Base-by-base conservation (phyloP, 2,797 vertebrate species). In the Psittacula derbiana region DNA sequence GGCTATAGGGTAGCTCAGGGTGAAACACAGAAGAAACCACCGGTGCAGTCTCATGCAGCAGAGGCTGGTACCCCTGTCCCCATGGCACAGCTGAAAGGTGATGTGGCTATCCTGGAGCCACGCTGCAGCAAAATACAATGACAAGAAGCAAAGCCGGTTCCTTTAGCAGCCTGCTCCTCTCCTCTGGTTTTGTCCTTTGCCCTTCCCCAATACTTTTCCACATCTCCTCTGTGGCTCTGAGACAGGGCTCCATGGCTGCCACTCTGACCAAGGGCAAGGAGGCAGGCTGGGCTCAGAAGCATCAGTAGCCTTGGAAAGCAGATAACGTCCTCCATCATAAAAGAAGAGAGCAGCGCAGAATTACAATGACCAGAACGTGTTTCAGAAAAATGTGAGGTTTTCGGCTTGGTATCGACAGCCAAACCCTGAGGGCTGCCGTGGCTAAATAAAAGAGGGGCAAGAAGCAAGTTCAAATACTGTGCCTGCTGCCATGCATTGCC, bases 371-470 rank as follows among this genome's bases (percentile, higher is more conserved):
- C 28, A 84, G 80, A 90, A 74, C 1, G 1, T 1, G 2, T 60
- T 74, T 89, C 44, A 36, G 57, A 71, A 85, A 93, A 86, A 92
- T 10, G 9, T 3, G 67, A 70, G 17, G 12, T 57, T 83, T 75
- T 55, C 0, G 0, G n/a, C 53, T 66, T 1, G 1, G 4, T 61
- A n/a, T 46, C 14, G 46, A 55, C 23, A 50, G 50, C 17, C 13
- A 14, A 76, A 91, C 16, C 16, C 31, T 38, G 30, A 41, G 20
- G 23, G 28, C 74, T 0, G 0, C 71, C 66, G 18, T 4, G 36
- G 70, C 50, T 76, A 33, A 90, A 84, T 40, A 94, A 80, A 85
- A 87, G 50, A 80, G 23, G 7, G 5, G 11, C 4, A 10, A 80
- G 67, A 79, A 80, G n/a, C 21, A 88, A 33, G 20, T 53, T 58